These are phyloP conservation scores for Penelope pileata DNA, from an alignment of 2,113 vertebrate species.

Conservation along the genomic window DNA sequence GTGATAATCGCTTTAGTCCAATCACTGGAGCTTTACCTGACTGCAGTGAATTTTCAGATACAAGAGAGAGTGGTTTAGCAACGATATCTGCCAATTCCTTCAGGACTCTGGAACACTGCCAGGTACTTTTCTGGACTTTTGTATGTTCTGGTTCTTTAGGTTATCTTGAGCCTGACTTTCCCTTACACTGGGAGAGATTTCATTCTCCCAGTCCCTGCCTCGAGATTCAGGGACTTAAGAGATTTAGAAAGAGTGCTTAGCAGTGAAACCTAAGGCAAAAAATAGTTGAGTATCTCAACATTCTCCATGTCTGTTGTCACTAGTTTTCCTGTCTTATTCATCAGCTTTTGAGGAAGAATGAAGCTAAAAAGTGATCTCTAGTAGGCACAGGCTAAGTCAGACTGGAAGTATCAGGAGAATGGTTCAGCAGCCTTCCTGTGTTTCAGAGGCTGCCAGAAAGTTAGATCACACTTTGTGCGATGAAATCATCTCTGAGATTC, in stretches of 20 bases:
- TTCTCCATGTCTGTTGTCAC: neutral
- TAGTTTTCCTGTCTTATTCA: neutral
- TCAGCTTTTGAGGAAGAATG: neutral
- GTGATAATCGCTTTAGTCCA: neutral
- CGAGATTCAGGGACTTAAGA: neutral
- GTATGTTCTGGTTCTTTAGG: neutral
- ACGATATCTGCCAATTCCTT: neutral
- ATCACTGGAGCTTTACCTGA: neutral
- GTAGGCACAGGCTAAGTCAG: neutral
- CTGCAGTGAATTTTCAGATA: neutral
- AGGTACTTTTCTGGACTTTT: neutral
- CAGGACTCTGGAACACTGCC: neutral
- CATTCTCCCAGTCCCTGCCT: neutral
- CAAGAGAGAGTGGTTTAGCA: neutral
- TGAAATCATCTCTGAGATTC: neutral
- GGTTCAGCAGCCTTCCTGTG: neutral
- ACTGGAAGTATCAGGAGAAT: neutral
- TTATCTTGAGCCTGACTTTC: neutral
- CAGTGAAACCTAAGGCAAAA: neutral
- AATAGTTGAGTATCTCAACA: neutral
- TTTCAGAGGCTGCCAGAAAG: neutral
- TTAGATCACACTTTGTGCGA: neutral
- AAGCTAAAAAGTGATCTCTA: neutral
- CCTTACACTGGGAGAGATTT: neutral
- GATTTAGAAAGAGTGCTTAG: neutral